Evolutionary conservation across 2,113 vertebrate species (phyloP), one percentile per base, ranked within the genome.

Genomic region (Catagonus wagneri): DNA sequence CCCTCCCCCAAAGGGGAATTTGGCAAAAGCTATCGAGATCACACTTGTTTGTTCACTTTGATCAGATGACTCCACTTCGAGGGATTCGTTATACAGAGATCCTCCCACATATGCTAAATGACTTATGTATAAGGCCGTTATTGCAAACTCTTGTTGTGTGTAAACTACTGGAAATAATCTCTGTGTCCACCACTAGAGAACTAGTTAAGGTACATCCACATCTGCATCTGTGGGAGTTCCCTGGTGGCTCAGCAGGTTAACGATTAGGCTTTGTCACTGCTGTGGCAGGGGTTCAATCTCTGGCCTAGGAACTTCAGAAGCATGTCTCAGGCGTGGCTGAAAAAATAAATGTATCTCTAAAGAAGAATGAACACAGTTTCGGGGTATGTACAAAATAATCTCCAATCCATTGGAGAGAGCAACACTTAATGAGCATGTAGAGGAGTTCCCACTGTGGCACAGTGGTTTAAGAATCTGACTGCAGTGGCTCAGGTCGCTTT

Each of bases 1-100:
- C 32, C 61, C 50, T 11, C 58, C 79, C 34, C 61, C 22, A 0
- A 39, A 75, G 91, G 91, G 93, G 80, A 93, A 96, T 85, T 96
- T 78, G 63, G 7, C 25, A 32, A 19, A 34, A 14, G n/a, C 88
- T 75, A 14, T 65, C 74, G 85, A 81, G 68, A 85, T 89, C 84
- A 60, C 83, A 81, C 60, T 32, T 6, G 17, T 72, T 63, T 0
- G 22, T 63, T 85, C 74, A n/a, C 80, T 69, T 17, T 32, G 44
- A 87, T 80, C 88, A 3, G 72, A 44, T 52, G 81, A 75, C 72
- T 90, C n/a, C 22, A 11, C 65, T 60, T 71, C 75, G 36, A 36
- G 52, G 92, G 92, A 93, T 63, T 66, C 22, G 1, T 85, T 75
- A 4, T 27, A 39, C 90, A 85, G 71, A 93, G 44, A 36, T 17